phyloP scores from a whole-genome alignment of 1,140 invertebrate species.

The Drosophila pachea region DNA sequence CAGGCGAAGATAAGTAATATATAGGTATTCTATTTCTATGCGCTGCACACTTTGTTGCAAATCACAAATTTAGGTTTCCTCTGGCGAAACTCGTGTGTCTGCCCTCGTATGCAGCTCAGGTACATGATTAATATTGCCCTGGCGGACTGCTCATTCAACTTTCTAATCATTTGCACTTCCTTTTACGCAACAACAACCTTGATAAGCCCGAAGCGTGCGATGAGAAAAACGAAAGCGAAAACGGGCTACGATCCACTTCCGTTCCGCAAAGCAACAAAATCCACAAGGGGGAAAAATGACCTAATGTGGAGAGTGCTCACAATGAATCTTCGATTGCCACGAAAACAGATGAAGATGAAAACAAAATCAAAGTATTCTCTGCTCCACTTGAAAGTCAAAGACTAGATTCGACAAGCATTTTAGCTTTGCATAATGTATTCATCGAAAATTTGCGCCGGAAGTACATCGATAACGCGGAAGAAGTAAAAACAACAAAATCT shows the following conservation, averaged over 20 bases:
- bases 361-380: no score
- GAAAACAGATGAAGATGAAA: no score
- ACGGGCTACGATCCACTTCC: slow-evolving; percentile 60
- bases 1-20: no score
- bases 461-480: no score
- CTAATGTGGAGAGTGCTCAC: no score
- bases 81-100: slow-evolving; percentile 3
- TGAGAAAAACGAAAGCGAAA: slow-evolving; percentile 55
- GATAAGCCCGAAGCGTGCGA: slow-evolving; percentile 43
- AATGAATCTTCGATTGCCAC: not conserved
- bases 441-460: no score
- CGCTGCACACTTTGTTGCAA: not conserved
- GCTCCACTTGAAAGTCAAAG: no score
- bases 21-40: no score
- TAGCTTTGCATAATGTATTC: no score
- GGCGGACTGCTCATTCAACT: slow-evolving; percentile 44
- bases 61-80: not conserved
- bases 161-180: slow-evolving; percentile 76
- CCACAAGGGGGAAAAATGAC: not conserved
- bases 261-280: slow-evolving; percentile 34
- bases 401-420: no score
- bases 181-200: slow-evolving; percentile 76
- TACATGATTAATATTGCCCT: slow-evolving; percentile 17
- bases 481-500: no score
- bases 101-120: slow-evolving; percentile 39